phyloP scores from a whole-genome alignment of 2,797 vertebrate genomes.

The Spatula versicolor region DNA sequence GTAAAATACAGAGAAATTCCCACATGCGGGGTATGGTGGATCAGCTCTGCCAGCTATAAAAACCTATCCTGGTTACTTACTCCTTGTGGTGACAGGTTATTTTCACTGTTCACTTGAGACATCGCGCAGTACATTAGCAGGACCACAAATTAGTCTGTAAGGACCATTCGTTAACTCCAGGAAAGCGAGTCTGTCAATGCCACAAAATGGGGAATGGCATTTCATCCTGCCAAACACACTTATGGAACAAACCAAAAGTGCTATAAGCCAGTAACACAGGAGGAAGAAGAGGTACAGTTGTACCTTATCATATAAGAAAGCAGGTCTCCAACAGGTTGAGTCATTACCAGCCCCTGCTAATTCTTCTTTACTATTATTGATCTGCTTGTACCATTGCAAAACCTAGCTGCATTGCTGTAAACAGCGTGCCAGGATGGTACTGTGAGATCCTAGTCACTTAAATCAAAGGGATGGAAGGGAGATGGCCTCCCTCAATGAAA shows the following conservation, averaged over 20 bases:
- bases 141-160: neutral
- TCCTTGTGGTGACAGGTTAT: neutral
- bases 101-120: neutral
- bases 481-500: neutral
- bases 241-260: accelerated
- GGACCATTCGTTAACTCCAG: neutral
- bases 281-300: neutral
- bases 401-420: neutral
- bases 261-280: neutral
- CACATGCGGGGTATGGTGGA: neutral
- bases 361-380: neutral
- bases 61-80: neutral
- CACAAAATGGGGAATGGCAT: neutral
- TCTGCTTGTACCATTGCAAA: neutral
- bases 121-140: neutral
- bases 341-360: neutral
- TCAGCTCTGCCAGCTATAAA: neutral
- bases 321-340: neutral
- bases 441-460: neutral
- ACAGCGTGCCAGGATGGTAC: neutral
- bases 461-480: neutral
- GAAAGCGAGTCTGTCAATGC: neutral
- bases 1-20: neutral
- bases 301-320: neutral
- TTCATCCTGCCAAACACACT: neutral